Evolutionary conservation across 1,140 invertebrate genomes (phyloP).

Genomic region (Gonatopus flavifemur): DNA sequence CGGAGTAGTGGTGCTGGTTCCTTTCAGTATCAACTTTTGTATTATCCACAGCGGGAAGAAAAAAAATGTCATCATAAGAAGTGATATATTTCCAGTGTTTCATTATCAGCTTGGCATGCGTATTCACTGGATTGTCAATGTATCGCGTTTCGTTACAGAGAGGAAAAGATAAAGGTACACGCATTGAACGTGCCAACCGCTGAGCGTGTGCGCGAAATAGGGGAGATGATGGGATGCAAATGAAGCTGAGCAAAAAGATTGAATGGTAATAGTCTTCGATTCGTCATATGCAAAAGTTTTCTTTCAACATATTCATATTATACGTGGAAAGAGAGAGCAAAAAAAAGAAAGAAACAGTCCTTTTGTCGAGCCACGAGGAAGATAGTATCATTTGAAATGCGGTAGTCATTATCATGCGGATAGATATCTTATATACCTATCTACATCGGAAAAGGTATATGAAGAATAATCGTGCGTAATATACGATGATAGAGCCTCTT

Average conservation of each 20-base stretch:
- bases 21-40: no score
- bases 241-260: conserved; percentile 47
- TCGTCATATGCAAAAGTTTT: conserved; percentile 56
- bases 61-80: no score
- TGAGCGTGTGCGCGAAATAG: conserved; percentile 24
- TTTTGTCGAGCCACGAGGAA: conserved; percentile 32
- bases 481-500: conserved; percentile 29
- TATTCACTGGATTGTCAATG: no score
- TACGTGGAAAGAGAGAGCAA: no score
- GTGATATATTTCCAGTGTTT: no score
- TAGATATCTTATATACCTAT: conserved; percentile 27
- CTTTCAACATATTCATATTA: conserved; percentile 17
- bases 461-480: conserved; percentile 44
- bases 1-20: no score
- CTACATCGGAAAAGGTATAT: conserved; percentile 25
- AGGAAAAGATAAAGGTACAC: conserved; percentile 4
- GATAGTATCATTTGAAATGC: conserved; percentile 47
- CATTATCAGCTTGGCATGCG: no score
- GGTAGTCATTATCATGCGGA: conserved; percentile 30
- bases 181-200: conserved; percentile 18
- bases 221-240: conserved; percentile 45
- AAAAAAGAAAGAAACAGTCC: conserved; percentile 12
- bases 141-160: no score
- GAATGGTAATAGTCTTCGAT: conserved; percentile 56
- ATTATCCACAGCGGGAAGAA: no score